Evolutionary conservation across 2,113 vertebrate species (phyloP).

Genomic region (Tachysurus vachellii): DNA sequence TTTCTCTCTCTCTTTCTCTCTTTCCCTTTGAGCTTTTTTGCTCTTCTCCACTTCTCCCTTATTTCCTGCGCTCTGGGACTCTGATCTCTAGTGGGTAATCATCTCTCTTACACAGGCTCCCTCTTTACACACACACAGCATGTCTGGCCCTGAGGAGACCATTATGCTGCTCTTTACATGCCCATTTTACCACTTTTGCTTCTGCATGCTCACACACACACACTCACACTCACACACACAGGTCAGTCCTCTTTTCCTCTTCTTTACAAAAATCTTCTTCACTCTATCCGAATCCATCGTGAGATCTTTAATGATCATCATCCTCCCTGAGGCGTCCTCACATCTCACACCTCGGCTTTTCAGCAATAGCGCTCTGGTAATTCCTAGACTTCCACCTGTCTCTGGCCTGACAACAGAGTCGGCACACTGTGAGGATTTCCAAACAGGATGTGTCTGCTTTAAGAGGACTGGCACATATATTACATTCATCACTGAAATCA

Average conservation of each 20-base stretch:
- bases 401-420: background rate
- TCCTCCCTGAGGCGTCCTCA: background rate
- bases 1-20: background rate
- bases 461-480: background rate
- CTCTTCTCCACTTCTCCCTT: background rate
- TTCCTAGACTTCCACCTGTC: conserved; percentile 6
- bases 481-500: background rate
- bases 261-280: background rate
- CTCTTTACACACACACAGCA: background rate
- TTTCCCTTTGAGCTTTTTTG: background rate
- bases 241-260: background rate
- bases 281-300: background rate
- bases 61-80: background rate
- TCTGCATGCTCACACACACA: background rate
- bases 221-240: background rate
- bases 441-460: background rate
- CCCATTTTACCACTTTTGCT: background rate
- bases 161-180: conserved; percentile 14
- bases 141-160: background rate
- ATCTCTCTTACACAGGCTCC: conserved; percentile 8
- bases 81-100: conserved; percentile 17
- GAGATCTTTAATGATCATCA: background rate
- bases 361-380: background rate
- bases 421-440: background rate
- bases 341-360: background rate